Conservation (phyloP, 2,113 vertebrate genomes). For the Coptodon rendalli region DNA sequence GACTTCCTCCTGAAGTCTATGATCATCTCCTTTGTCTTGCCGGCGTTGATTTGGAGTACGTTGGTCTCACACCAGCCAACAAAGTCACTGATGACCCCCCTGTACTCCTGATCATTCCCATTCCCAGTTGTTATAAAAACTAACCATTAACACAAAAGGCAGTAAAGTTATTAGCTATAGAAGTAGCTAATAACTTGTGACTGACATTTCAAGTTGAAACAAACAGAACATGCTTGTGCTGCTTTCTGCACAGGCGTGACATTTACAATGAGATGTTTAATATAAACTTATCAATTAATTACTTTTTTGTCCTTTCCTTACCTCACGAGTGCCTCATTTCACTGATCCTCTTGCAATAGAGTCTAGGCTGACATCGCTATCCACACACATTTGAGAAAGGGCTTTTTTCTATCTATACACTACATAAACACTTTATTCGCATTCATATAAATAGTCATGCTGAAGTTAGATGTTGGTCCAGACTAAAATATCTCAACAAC, state of each 20-base stretch:
- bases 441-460: background rate
- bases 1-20: too few relatives aligned
- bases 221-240: background rate
- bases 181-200: background rate
- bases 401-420: background rate
- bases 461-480: background rate
- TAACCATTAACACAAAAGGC: background rate
- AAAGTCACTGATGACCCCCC: too few relatives aligned
- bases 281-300: background rate
- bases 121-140: background rate
- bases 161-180: background rate
- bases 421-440: background rate
- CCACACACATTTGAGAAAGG: background rate
- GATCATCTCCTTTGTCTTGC: too few relatives aligned
- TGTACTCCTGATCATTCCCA: too few relatives aligned
- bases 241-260: background rate
- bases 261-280: background rate
- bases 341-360: background rate
- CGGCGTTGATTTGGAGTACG: too few relatives aligned
- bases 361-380: background rate
- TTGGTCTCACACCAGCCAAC: too few relatives aligned
- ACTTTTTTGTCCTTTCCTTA: background rate
- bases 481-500: background rate
- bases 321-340: background rate
- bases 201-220: background rate